phyloP scores from a whole-genome alignment of 2,888 invertebrate species.

The Orchesellides sinensis region DNA sequence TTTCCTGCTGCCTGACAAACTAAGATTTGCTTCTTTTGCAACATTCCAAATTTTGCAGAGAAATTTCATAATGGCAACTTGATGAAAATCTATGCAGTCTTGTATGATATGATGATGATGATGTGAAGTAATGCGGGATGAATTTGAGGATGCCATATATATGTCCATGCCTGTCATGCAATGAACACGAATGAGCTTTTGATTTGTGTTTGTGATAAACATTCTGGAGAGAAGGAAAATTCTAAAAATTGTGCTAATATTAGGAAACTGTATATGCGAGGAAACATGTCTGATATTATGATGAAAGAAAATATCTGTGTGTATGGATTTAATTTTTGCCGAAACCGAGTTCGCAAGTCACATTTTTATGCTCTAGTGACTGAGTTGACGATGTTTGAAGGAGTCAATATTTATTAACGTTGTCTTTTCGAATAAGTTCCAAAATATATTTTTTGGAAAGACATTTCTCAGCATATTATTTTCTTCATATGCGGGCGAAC shows the following conservation, averaged over 20 bases:
- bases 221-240: too few species aligned
- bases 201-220: too few species aligned
- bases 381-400: constrained; percentile 9
- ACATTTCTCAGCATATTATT: too few species aligned
- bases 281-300: background rate
- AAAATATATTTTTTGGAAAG: too few species aligned
- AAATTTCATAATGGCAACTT: background rate
- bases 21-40: background rate
- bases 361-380: background rate
- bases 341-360: background rate
- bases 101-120: background rate
- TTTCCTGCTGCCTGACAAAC: background rate
- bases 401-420: constrained; percentile 8
- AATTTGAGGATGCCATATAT: too few species aligned
- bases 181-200: background rate
- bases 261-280: background rate
- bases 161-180: too few species aligned
- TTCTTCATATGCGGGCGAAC: too few species aligned
- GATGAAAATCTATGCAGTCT: background rate
- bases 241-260: background rate
- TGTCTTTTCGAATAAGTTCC: too few species aligned
- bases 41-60: background rate
- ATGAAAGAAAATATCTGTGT: too few species aligned
- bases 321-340: background rate
- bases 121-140: too few species aligned